These are phyloP conservation scores for Acropora tenuis DNA, from an alignment of 64 coral and sea anemone genomes.

Conservation along the genomic window DNA sequence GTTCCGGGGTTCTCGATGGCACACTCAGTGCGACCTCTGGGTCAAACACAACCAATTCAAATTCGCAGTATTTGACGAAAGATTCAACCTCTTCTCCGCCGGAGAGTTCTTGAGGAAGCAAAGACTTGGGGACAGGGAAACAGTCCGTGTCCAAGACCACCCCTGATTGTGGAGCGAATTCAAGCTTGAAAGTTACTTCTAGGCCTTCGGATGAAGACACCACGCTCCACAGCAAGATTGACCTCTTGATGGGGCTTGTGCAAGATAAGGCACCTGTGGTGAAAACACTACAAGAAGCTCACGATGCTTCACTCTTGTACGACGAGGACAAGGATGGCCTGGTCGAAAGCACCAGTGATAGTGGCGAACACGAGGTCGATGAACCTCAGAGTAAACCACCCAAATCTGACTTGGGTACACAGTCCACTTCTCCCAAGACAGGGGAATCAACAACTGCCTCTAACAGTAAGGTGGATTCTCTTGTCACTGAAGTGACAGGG, in stretches of 20 bases:
- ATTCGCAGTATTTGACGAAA: not conserved
- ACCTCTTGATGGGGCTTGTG: constrained; percentile 5
- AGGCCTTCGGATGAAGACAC: not conserved
- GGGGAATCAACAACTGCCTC: not conserved
- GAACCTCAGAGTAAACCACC: not conserved
- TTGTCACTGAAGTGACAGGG: constrained; percentile 13
- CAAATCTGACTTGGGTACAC: not conserved
- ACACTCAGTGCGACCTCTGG: not conserved
- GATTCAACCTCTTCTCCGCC: not conserved
- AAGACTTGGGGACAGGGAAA: not conserved
- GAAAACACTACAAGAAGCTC: constrained; percentile 15
- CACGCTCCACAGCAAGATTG: not conserved
- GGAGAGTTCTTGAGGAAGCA: not conserved
- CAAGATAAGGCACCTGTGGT: not conserved
- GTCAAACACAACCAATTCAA: not conserved
- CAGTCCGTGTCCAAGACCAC: not conserved
- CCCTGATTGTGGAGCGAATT: not conserved
- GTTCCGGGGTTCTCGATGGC: not conserved
- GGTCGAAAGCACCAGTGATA: not conserved
- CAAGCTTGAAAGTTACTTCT: too few relatives aligned
- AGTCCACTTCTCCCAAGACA: not conserved
- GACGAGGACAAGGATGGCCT: not conserved
- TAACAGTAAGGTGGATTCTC: not conserved
- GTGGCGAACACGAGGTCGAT: not conserved
- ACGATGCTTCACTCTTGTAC: not conserved